Evolutionary conservation across 2,888 invertebrate genomes (phyloP).

Genomic region (Girardia tigrina): DNA sequence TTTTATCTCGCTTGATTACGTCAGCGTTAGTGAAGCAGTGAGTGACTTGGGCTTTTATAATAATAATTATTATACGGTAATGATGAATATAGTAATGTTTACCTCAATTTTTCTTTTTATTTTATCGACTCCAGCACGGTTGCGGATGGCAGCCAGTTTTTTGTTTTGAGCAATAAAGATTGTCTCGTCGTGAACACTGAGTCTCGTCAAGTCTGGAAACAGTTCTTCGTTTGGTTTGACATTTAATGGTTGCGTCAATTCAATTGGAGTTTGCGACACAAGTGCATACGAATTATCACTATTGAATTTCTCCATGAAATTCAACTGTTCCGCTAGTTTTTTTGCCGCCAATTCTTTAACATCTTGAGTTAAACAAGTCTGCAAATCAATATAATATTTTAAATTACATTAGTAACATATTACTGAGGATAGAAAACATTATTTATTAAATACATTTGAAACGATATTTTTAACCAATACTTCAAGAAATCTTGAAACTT

Average conservation of each 20-base stretch:
- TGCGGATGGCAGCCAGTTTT: not conserved
- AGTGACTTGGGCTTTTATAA: no score
- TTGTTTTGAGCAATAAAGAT: not conserved
- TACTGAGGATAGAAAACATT: no score
- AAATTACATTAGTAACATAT: no score
- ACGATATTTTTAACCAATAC: no score
- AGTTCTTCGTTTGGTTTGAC: not conserved
- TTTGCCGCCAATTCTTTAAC: conserved; percentile 2
- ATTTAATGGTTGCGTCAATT: conserved; percentile 7
- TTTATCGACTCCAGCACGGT: not conserved
- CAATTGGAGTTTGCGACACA: not conserved
- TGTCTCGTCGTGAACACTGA: not conserved
- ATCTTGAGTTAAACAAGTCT: not conserved
- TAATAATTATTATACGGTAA: no score
- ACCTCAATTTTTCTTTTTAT: not conserved
- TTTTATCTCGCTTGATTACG: no score
- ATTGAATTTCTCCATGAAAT: conserved; percentile 14
- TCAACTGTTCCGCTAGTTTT: not conserved
- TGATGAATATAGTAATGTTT: no score
- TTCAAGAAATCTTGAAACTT: no score
- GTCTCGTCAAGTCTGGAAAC: not conserved
- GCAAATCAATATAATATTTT: no score
- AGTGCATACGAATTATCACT: not conserved
- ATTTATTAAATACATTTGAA: no score
- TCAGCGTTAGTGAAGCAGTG: no score